Conservation (phyloP, 2,113 vertebrate species). For the Hyaena hyaena region DNA sequence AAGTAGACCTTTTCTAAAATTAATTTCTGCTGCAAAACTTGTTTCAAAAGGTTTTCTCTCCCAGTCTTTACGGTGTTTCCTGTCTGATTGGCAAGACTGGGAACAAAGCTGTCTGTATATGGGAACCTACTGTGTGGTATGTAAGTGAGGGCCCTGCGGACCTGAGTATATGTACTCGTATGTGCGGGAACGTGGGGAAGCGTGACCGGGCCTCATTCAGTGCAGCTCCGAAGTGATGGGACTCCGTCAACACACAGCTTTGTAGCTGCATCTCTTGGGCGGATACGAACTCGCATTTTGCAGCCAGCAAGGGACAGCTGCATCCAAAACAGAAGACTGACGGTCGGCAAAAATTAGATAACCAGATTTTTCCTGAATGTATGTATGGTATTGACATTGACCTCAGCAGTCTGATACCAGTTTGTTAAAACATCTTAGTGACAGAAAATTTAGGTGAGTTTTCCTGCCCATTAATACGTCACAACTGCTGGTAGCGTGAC, state of each 20-base stretch:
- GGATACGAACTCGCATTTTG: not conserved
- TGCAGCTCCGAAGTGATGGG: not conserved
- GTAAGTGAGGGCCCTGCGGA: not conserved
- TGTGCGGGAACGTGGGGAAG: not conserved
- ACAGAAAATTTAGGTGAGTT: not conserved
- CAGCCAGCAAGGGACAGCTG: not conserved
- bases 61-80: not conserved
- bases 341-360: not conserved
- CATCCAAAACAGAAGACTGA: not conserved
- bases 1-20: slow-evolving; percentile 27
- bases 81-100: slow-evolving; percentile 32
- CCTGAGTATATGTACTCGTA: slow-evolving; percentile 13
- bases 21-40: slow-evolving; percentile 43
- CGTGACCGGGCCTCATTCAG: not conserved
- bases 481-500: not conserved
- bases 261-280: fast-evolving
- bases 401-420: not conserved
- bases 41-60: slow-evolving; percentile 30
- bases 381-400: not conserved
- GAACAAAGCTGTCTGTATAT: slow-evolving; percentile 38
- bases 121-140: not conserved
- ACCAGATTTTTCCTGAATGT: not conserved
- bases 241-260: not conserved
- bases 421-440: not conserved
- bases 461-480: not conserved